Base-by-base conservation (phyloP, 1,140 invertebrate genomes). In the Yoshiicerus persimilis region DNA sequence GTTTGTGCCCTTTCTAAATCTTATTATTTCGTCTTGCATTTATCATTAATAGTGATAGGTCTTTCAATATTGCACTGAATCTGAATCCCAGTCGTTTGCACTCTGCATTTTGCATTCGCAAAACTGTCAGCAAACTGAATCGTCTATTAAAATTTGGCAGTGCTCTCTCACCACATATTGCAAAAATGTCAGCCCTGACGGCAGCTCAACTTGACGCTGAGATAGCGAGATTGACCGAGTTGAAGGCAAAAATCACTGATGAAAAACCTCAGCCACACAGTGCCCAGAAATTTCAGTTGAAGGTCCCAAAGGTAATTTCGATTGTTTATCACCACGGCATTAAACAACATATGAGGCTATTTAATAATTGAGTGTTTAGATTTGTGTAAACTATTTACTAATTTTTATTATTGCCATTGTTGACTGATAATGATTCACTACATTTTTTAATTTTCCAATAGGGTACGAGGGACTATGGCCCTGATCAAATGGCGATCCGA, bases 381-480 rank as follows among this genome's bases (percentile, higher is more conserved):
- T 25, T 86, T 47, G 20, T 16, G 30, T 8, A 8, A 47, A 1
- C 9, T 47, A 10, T 47, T 47, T 47, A 16, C 11, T 47, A 47
- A 47, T 47, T 41, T 8, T 41, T 41, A 41, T 41, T 41, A 6
- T 41, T 34, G 27, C 27, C 32, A 4, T 64, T n/a, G 11, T 16
- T 47, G 2, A 47, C 1, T 47, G 20, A 47, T 47, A 47, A 30
- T 13, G 9, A 4, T 34, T 34, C 10, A 20, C 0, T 77, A n/a
- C n/a, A 2, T 32, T 36, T 2, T 34, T 16, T 77, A 20, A 38
- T 38, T 80, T 86, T 83, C 41, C 16, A 56, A 3, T 64, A 99
- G 93, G 99, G 99, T 2, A 99, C 99, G 0, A 94, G 98, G 88
- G 99, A 99, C 92, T 99, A 97, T 93, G 95, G 95, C 87, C 98